These are phyloP conservation scores for Atherix ibis DNA, from an alignment of 2,888 invertebrate species.

Conservation along the genomic window DNA sequence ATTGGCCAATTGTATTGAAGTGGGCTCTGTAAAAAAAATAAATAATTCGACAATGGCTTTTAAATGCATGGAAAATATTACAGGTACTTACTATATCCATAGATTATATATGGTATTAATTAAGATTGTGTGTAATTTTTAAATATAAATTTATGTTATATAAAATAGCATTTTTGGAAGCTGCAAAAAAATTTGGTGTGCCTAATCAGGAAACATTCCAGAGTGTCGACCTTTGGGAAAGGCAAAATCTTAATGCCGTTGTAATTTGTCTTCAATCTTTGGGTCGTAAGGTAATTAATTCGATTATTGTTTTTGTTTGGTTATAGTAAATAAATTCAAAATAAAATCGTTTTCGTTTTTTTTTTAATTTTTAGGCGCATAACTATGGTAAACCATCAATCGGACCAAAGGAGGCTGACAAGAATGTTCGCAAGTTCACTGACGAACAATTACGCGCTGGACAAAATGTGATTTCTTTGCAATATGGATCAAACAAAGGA, in stretches of 20 bases:
- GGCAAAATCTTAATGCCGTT: slow-evolving; percentile 89
- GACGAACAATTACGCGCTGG: slow-evolving; percentile 90
- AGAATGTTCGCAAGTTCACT: slow-evolving; percentile 83
- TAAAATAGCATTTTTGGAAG: slow-evolving; percentile 71
- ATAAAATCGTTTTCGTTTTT: slow-evolving; percentile 4
- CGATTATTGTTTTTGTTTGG: too few relatives aligned
- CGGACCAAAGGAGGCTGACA: slow-evolving; percentile 93
- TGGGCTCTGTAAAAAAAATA: slow-evolving; percentile 79
- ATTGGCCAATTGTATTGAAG: slow-evolving; percentile 70
- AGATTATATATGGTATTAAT: neutral
- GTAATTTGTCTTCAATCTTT: slow-evolving; percentile 89
- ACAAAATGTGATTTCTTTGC: slow-evolving; percentile 82
- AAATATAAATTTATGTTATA: slow-evolving; percentile 4
- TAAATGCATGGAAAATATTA: slow-evolving; percentile 98
- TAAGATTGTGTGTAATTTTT: slow-evolving; percentile 1
- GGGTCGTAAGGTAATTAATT: slow-evolving; percentile 71
- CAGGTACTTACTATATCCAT: slow-evolving; percentile 30
- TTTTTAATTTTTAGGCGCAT: slow-evolving; percentile 42
- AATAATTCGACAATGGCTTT: slow-evolving; percentile 85
- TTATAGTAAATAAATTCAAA: too few relatives aligned
- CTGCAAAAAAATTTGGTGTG: slow-evolving; percentile 73
- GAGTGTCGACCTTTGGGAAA: slow-evolving; percentile 94
- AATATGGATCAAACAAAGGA: slow-evolving; percentile 96
- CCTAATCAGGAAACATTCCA: slow-evolving; percentile 91
- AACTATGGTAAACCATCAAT: slow-evolving; percentile 74